phyloP scores from a whole-genome alignment of 2,797 vertebrate species.

The Cirrhinus mrigala region DNA sequence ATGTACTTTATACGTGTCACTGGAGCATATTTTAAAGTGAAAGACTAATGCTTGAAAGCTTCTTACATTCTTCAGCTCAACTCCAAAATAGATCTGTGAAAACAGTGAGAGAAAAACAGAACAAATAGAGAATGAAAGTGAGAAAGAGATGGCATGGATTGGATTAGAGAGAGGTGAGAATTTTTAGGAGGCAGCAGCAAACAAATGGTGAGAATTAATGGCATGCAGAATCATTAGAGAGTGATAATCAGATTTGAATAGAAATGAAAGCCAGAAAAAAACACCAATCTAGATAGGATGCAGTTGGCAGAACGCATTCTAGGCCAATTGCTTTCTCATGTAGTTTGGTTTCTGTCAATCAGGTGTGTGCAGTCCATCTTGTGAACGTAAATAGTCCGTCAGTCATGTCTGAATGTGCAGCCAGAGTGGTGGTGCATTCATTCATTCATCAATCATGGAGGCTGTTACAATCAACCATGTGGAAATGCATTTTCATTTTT shows the following conservation, averaged over 20 bases:
- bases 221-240: background rate
- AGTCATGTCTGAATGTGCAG: background rate
- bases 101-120: background rate
- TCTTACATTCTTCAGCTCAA: background rate
- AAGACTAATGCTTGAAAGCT: too few relatives aligned
- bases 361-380: background rate
- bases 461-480: background rate
- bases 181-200: background rate
- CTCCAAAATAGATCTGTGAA: background rate
- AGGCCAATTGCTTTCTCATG: background rate
- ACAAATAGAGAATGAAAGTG: background rate
- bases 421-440: background rate
- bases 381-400: background rate
- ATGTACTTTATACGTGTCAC: background rate
- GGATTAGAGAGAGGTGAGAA: background rate
- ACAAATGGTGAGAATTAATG: background rate
- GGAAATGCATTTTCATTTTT: background rate
- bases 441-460: constrained; percentile 8
- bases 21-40: background rate
- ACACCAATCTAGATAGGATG: background rate
- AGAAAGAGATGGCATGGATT: background rate
- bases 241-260: background rate
- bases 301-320: background rate
- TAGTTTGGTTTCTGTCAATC: constrained; percentile 24
- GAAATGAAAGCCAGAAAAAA: background rate